phyloP scores from a whole-genome alignment of 2,888 invertebrate species.

The Protodeltote pygarga region DNA sequence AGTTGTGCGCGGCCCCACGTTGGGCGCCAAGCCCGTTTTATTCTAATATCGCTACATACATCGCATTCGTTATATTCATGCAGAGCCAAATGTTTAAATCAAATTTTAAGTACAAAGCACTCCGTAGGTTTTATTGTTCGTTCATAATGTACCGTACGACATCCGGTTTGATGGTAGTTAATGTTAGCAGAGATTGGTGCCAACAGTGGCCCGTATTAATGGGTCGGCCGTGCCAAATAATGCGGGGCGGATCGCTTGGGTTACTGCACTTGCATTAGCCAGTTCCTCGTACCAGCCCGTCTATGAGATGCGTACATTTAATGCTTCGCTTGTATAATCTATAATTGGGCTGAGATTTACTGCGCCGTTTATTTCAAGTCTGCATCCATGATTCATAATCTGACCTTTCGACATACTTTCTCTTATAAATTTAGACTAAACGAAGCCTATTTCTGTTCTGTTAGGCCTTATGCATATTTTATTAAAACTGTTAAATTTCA shows the following conservation, averaged over 20 bases:
- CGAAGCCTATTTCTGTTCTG: slow-evolving; percentile 2
- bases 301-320: slow-evolving; percentile 37
- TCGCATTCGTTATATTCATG: slow-evolving; percentile 48
- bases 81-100: slow-evolving; percentile 61
- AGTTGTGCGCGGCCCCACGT: slow-evolving; percentile 46
- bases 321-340: slow-evolving; percentile 31
- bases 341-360: slow-evolving; percentile 18
- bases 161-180: slow-evolving; percentile 82
- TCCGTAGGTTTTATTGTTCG: slow-evolving; percentile 77
- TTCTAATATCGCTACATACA: slow-evolving; percentile 24
- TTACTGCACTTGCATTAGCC: slow-evolving; percentile 69
- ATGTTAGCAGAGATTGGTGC: slow-evolving; percentile 74
- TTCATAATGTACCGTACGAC: slow-evolving; percentile 81
- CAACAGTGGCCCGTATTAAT: slow-evolving; percentile 76
- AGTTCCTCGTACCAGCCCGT: slow-evolving; percentile 47
- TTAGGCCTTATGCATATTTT: slow-evolving; percentile 22
- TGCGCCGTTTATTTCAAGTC: slow-evolving; percentile 15
- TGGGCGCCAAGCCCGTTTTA: slow-evolving; percentile 63
- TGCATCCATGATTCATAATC: too few species aligned
- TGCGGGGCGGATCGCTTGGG: slow-evolving; percentile 60
- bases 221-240: slow-evolving; percentile 77
- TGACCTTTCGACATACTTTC: too few species aligned
- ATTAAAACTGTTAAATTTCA: slow-evolving; percentile 26
- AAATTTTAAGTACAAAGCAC: slow-evolving; percentile 66
- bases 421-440: slow-evolving; percentile 3